phyloP scores from a whole-genome alignment of 2,888 invertebrate species.

The Ochropleura plecta region DNA sequence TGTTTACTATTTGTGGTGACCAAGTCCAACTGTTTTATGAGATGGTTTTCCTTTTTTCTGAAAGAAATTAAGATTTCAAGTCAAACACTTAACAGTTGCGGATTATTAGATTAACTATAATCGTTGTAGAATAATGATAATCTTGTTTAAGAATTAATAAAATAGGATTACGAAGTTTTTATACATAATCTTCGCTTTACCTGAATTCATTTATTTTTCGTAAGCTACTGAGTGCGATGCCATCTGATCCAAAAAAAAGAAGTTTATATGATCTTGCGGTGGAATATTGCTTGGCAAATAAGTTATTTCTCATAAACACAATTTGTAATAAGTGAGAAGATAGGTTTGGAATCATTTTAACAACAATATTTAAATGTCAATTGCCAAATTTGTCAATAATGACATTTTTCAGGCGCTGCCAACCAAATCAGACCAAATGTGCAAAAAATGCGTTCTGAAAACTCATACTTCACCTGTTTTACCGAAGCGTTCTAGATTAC shows the following conservation, averaged over 20 bases:
- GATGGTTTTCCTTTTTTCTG: constrained; percentile 87
- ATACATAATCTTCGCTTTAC: constrained; percentile 79
- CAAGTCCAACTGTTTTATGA: constrained; percentile 91
- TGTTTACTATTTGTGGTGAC: constrained; percentile 92
- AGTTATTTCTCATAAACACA: constrained; percentile 68
- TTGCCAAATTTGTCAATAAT: constrained; percentile 10
- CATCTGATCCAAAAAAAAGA: constrained; percentile 96
- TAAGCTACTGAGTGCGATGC: constrained; percentile 94
- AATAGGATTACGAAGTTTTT: not conserved
- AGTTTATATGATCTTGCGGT: constrained; percentile 77
- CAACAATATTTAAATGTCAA: constrained; percentile 25
- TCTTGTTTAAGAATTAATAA: not conserved
- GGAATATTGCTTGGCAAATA: constrained; percentile 68
- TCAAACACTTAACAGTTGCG: not conserved
- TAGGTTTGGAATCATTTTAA: constrained; percentile 77
- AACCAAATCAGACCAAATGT: constrained; percentile 26
- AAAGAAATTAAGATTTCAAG: constrained; percentile 62
- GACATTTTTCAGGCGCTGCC: constrained; percentile 18
- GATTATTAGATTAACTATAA: not conserved
- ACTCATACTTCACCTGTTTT: not conserved
- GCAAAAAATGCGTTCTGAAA: constrained; percentile 24
- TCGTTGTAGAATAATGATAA: not conserved
- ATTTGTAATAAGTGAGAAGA: constrained; percentile 65
- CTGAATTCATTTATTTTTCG: constrained; percentile 92
- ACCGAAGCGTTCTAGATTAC: not conserved